Percentiles rank a stretch among this genome's conserved stretches.
Evolutionary conservation across 2,888 invertebrate genomes (phyloP).

Genomic region (Chrysomela aeneicollis): DNA sequence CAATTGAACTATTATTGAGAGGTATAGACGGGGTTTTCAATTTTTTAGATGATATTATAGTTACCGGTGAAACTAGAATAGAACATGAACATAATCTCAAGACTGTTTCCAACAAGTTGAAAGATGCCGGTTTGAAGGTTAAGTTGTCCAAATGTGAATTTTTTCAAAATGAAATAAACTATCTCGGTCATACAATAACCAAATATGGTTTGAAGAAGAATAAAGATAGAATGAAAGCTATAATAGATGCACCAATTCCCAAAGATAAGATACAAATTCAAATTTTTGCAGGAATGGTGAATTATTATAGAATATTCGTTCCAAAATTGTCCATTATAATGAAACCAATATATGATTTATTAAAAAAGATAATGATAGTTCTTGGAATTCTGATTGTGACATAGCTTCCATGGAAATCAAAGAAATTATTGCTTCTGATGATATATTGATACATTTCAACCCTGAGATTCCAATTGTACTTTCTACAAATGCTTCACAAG

Average conservation of each 20-base stretch:
- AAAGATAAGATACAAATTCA: constrained; percentile 28
- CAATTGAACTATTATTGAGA: too few species aligned
- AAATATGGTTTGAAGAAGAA: too few species aligned
- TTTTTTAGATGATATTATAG: too few species aligned
- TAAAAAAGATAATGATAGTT: not conserved
- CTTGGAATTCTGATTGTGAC: too few species aligned
- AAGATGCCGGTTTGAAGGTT: too few species aligned
- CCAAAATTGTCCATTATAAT: constrained; percentile 36
- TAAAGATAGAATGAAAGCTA: not conserved
- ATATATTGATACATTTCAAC: not conserved
- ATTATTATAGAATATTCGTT: constrained; percentile 51
- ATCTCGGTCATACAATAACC: too few species aligned
- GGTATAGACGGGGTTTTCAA: too few species aligned
- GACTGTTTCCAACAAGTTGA: too few species aligned
- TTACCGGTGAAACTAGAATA: too few species aligned
- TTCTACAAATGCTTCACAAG: not conserved
- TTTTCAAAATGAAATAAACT: too few species aligned
- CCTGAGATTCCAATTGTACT: not conserved
- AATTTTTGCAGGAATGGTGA: constrained; percentile 45
- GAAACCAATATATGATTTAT: not conserved
- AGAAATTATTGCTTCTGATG: not conserved
- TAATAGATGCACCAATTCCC: not conserved
- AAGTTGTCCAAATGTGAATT: too few species aligned
- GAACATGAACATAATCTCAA: too few species aligned
- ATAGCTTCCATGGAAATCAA: not conserved